Base-by-base conservation (phyloP, 2,113 vertebrate genomes). In the Megaleporinus macrocephalus region DNA sequence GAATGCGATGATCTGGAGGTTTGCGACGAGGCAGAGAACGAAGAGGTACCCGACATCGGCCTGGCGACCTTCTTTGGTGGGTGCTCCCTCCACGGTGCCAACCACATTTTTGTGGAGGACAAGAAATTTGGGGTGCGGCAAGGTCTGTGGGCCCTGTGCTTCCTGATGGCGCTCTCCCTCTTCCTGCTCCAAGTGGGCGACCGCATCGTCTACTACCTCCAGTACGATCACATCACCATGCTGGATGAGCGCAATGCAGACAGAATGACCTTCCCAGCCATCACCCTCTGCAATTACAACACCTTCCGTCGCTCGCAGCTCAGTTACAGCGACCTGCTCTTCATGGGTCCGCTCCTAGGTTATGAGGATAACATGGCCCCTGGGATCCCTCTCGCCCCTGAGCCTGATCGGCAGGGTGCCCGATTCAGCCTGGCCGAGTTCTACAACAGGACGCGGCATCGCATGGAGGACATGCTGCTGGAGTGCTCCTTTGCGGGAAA, bases 261-360 rank as follows among this genome's bases (percentile, higher is more conserved):
- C 0, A 88, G 92, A 85, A 94, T 98, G 91, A 92, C 90, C 73
- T 99, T 98, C 88, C 97, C 98, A 0, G 96, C 97, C 0, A 82
- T 99, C 89, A 98, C 98, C 36, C 74, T 99, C 47, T 99, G 98
- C 87, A 99, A 99, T 92, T 94, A 94, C 91, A 99, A 99, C 85
- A 93, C 91, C 0, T 86, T 96, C 66, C 92, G 96, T 14, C 88
- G 94, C 70, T 97, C 97, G 1, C 96, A 97, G 92, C 93, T 99
- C 89, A 97, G 95, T 89, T 95, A 92, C 76, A 88, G 92, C 0
- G 97, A 99, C 86, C 85, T 99, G 90, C 94, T 97, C 81, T 99
- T 97, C 87, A 92, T 97, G 91, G 95, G 94, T 0, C 95, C 96
- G 0, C 90, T 99, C 82, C 82, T 99, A 24, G 94, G 96, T 18